Evolutionary conservation across 2,113 vertebrate genomes (phyloP), one percentile per base, ranked within the genome.

Genomic region (Lichenostomus cassidix): DNA sequence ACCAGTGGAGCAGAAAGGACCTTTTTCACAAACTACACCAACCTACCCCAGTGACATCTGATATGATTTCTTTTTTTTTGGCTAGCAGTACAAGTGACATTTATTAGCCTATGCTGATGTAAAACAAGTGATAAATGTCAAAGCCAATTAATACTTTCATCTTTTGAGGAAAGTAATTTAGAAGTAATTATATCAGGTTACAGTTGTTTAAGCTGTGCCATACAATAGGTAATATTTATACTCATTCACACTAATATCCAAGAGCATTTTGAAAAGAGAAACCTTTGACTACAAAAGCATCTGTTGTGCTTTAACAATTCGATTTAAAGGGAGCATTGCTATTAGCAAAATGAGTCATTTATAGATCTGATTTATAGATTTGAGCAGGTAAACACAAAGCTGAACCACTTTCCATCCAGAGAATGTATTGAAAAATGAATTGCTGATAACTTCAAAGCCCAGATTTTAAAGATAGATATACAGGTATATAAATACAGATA

Each of bases 51-150:
- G 5, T 6, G 35, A 91, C 50, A 85, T n/a, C 74, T 73, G 46
- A 69, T 50, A 91, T 0, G 0, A 58, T 62, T 85, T 58, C 55
- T 17, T 35, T 28, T 58, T 44, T 86, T 76, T 82, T 76, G 78
- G 67, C 63, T 83, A 81, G 39, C 67, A 85, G 62, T 69, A 74
- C 42, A 53, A 94, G 55, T 59, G 82, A 94, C 82, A 91, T 90
- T 91, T 92, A 95, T 85, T 92, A 91, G 87, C 84, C 90, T 79
- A 14, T 47, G 78, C 73, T 89, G 91, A 94, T 89, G 82, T 31
- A 92, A 81, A 96, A 63, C 78, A 91, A 95, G 87, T 55, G 59
- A 88, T 91, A 95, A 95, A 83, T 91, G 91, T 83, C 93, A 70
- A 81, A 95, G 58, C 15, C 84, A 83, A 95, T 91, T 87, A 92